phyloP scores from a whole-genome alignment of 2,888 invertebrate genomes.

The Diplolepis rosae region DNA sequence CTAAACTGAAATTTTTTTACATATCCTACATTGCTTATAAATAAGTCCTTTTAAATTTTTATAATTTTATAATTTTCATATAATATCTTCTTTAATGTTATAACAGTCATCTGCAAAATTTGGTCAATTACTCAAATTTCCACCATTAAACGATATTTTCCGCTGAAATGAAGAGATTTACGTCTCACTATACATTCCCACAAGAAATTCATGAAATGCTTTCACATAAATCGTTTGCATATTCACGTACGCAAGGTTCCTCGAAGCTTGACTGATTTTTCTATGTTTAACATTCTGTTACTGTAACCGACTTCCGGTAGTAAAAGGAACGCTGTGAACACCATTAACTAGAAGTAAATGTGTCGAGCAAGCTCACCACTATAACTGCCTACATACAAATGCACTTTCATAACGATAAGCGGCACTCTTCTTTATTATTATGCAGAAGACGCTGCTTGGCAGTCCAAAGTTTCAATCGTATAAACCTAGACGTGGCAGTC shows the following conservation, averaged over 20 bases:
- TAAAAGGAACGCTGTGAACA: neutral
- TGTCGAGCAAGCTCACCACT: constrained; percentile 13
- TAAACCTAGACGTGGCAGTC: constrained; percentile 30
- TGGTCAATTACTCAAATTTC: too few relatives aligned
- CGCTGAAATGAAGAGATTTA: too few relatives aligned
- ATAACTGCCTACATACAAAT: constrained; percentile 21
- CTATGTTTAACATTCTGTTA: constrained; percentile 16
- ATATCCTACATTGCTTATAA: too few relatives aligned
- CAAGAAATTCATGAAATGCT: neutral
- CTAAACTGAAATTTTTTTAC: too few relatives aligned
- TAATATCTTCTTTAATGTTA: too few relatives aligned
- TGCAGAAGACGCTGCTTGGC: constrained; percentile 30
- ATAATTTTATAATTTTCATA: too few relatives aligned
- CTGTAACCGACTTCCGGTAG: constrained; percentile 12
- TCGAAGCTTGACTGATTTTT: constrained; percentile 22
- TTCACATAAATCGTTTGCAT: constrained; percentile 9
- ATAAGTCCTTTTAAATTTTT: too few relatives aligned
- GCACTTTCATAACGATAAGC: constrained; percentile 29
- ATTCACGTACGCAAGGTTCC: neutral
- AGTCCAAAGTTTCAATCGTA: constrained; percentile 26
- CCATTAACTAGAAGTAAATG: constrained; percentile 28
- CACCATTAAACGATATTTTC: too few relatives aligned
- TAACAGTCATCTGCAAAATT: too few relatives aligned
- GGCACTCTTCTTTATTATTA: constrained; percentile 19
- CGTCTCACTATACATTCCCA: neutral